Evolutionary conservation across 2,888 invertebrate genomes (phyloP).

Genomic region (Thumatha senex): DNA sequence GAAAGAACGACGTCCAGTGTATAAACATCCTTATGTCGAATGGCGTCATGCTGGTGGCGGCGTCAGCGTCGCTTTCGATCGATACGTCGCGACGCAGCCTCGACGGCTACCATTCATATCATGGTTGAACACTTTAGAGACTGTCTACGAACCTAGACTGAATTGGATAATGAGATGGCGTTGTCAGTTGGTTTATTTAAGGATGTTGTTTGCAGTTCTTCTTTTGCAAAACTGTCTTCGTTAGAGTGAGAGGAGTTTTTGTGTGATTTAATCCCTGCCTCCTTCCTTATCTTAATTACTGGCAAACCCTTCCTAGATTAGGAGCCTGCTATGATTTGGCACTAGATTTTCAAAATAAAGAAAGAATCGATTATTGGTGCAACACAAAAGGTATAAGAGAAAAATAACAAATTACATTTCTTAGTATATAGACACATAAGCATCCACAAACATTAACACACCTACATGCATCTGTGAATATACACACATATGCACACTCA

Average conservation of each 20-base stretch:
- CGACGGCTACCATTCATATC: conserved; percentile 13
- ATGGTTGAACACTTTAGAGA: conserved; percentile 4
- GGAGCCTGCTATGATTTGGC: too few relatives aligned
- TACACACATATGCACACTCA: too few relatives aligned
- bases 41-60: conserved; percentile 24
- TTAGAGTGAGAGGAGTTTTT: neutral
- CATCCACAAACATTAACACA: too few relatives aligned
- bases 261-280: too few relatives aligned
- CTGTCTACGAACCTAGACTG: conserved; percentile 8
- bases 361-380: too few relatives aligned
- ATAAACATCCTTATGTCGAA: conserved; percentile 10
- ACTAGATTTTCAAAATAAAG: too few relatives aligned
- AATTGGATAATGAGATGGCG: conserved; percentile 3
- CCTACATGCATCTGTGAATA: too few relatives aligned
- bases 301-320: too few relatives aligned
- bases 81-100: conserved; percentile 70
- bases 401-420: too few relatives aligned
- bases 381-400: too few relatives aligned
- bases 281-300: too few relatives aligned
- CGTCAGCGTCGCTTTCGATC: conserved; percentile 49
- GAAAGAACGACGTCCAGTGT: conserved; percentile 6
- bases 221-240: neutral
- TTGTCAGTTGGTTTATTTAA: neutral
- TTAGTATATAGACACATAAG: too few relatives aligned
- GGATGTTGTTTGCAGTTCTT: neutral